Percentiles rank a stretch among this genome's conserved stretches.
phyloP scores from a whole-genome alignment of 2,113 vertebrate species.

The Pogonocichla stellata region DNA sequence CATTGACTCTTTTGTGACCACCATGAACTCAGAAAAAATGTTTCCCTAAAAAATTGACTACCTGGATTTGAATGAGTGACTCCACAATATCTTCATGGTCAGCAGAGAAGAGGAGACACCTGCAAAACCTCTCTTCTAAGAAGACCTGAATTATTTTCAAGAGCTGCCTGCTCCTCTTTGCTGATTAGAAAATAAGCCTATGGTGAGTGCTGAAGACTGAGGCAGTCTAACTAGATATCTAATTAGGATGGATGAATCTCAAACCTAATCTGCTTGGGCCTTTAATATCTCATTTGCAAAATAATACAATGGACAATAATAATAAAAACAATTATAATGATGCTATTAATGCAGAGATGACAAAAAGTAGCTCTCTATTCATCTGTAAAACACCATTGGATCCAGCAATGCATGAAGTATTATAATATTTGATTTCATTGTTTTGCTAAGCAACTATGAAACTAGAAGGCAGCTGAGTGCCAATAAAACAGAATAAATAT shows the following conservation, averaged over 20 bases:
- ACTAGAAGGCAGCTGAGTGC: background rate
- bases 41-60: background rate
- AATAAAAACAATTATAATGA: background rate
- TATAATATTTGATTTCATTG: background rate
- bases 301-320: background rate
- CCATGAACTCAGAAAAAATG: background rate
- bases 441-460: slow-evolving; percentile 5
- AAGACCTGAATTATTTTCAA: background rate
- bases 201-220: background rate
- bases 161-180: background rate
- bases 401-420: background rate
- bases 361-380: background rate
- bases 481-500: background rate
- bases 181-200: background rate
- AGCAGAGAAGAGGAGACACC: background rate
- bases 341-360: background rate
- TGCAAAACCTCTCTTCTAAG: background rate
- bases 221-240: background rate
- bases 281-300: slow-evolving; percentile 6
- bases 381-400: background rate
- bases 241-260: background rate
- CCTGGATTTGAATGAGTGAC: background rate
- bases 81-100: background rate
- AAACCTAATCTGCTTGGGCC: background rate
- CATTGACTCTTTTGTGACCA: background rate